These are phyloP conservation scores for Aquatica leii DNA, from an alignment of 2,888 invertebrate genomes.

Conservation along the genomic window DNA sequence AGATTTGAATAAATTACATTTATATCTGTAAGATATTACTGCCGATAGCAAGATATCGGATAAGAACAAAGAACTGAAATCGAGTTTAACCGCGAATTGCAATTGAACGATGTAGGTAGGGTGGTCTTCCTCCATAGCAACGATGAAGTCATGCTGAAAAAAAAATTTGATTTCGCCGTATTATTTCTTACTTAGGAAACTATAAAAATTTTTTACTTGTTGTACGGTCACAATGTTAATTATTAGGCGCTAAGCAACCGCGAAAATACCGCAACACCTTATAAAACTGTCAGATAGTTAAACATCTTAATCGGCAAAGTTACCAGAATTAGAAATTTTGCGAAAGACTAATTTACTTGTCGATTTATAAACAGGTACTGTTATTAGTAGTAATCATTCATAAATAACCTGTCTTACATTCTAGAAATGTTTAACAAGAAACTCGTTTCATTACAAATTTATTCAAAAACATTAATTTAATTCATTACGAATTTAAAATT, in stretches of 20 bases:
- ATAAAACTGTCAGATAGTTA: conserved; percentile 2
- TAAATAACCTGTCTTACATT: not conserved
- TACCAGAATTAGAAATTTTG: not conserved
- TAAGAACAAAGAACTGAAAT: conserved; percentile 25
- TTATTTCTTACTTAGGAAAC: conserved; percentile 13
- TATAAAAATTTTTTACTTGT: conserved; percentile 14
- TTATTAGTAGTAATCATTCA: conserved; percentile 5
- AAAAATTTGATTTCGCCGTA: not conserved
- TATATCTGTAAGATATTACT: no score
- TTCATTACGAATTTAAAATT: not conserved
- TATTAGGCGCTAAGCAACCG: not conserved
- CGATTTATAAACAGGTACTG: not conserved
- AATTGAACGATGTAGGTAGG: conserved; percentile 28
- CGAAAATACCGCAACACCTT: conserved; percentile 8
- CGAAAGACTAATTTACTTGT: not conserved
- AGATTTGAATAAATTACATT: no score
- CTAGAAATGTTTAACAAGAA: not conserved
- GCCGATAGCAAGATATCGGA: conserved; percentile 23
- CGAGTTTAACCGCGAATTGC: conserved; percentile 21
- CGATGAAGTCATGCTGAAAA: conserved; percentile 18
- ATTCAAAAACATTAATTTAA: conserved; percentile 2
- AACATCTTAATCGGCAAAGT: not conserved
- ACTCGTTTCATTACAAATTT: conserved; percentile 8
- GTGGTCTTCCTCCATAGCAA: conserved; percentile 23
- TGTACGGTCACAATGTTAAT: not conserved